Evolutionary conservation across 2,888 invertebrate genomes (phyloP).

Genomic region (Tipula vernalis): DNA sequence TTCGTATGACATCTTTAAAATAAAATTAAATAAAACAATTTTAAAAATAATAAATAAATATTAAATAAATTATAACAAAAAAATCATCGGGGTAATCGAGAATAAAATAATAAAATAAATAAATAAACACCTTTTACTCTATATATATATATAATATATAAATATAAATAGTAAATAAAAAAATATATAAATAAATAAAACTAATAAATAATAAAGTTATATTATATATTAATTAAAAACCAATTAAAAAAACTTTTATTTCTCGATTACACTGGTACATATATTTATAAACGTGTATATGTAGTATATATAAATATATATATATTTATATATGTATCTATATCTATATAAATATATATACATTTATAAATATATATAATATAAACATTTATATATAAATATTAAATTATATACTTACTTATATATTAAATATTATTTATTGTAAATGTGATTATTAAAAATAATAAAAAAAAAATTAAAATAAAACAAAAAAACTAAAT

Average conservation of each 20-base stretch:
- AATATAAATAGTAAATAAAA: background rate
- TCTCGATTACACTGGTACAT: background rate
- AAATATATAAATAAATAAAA: background rate
- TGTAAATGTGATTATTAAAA: background rate
- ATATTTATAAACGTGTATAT: background rate
- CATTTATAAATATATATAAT: background rate
- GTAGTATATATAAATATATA: background rate
- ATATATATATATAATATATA: background rate
- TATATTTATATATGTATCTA: background rate
- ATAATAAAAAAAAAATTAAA: background rate
- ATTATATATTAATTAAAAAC: background rate
- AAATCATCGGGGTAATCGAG: background rate
- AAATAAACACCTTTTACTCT: background rate
- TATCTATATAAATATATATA: background rate
- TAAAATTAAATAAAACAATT: background rate
- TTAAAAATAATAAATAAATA: background rate
- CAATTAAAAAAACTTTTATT: background rate
- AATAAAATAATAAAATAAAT: background rate
- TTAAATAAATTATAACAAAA: background rate
- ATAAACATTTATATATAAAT: background rate
- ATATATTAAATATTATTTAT: background rate
- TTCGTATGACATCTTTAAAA: background rate
- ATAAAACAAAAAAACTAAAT: background rate
- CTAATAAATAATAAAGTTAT: background rate
- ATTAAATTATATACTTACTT: background rate